phyloP scores from a whole-genome alignment of 2,113 vertebrate genomes.

The Cariama cristata region DNA sequence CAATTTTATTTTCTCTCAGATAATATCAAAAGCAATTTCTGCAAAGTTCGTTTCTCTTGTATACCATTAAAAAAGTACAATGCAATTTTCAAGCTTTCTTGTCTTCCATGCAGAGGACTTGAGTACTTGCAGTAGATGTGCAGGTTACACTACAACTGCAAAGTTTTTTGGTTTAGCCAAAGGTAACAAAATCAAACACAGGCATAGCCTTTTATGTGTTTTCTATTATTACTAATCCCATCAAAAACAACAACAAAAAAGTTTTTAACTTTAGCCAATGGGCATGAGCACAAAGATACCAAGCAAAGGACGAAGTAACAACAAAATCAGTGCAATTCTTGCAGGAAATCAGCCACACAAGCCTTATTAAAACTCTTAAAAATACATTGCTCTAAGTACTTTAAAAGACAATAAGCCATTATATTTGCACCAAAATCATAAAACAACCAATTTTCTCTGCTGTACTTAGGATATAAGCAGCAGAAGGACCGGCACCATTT shows the following conservation, averaged over 20 bases:
- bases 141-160: not conserved
- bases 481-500: not conserved
- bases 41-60: not conserved
- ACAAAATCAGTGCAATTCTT: not conserved
- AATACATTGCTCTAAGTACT: not conserved
- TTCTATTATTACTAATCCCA: not conserved
- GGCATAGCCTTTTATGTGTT: not conserved
- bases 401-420: not conserved
- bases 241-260: not conserved
- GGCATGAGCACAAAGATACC: not conserved
- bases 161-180: not conserved
- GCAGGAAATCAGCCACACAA: not conserved
- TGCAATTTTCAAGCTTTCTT: not conserved
- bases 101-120: accelerated
- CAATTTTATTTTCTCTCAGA: not conserved
- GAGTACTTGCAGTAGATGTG: not conserved
- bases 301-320: not conserved
- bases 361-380: not conserved
- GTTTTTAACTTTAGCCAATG: not conserved
- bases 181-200: not conserved
- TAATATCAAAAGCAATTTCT: not conserved
- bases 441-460: not conserved
- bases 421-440: not conserved
- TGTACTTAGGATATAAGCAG: not conserved
- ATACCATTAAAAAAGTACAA: not conserved